Evolutionary conservation across 53 echinoderm and acorn worm species (phyloP).

Genomic region (Glandiceps talaboti): DNA sequence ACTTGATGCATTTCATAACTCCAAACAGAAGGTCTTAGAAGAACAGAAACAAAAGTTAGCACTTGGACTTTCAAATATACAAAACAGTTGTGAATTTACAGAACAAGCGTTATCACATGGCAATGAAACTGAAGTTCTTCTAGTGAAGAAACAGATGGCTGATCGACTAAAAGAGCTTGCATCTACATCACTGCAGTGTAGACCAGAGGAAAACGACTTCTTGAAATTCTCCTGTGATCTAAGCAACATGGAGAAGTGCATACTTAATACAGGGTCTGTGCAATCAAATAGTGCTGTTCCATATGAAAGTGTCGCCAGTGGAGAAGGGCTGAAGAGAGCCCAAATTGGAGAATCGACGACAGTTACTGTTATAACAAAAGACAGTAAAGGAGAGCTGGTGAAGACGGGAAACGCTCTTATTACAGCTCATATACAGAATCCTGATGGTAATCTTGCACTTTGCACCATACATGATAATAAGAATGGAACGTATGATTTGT

Average conservation of each 20-base stretch:
- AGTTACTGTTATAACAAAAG: slow-evolving; percentile 74
- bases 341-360: slow-evolving; percentile 70
- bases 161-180: slow-evolving; percentile 77
- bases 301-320: slow-evolving; percentile 73
- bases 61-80: slow-evolving; percentile 58
- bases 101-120: slow-evolving; percentile 74
- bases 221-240: slow-evolving; percentile 53
- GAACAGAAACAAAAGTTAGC: slow-evolving; percentile 53
- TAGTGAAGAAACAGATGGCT: slow-evolving; percentile 91
- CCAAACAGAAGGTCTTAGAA: slow-evolving; percentile 75
- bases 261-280: slow-evolving; percentile 64
- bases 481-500: slow-evolving; percentile 88
- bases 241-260: slow-evolving; percentile 56
- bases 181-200: slow-evolving; percentile 44
- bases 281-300: slow-evolving; percentile 90
- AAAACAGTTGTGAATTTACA: slow-evolving; percentile 87
- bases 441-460: slow-evolving; percentile 46
- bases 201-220: slow-evolving; percentile 92
- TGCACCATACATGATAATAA: slow-evolving; percentile 58
- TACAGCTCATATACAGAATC: slow-evolving; percentile 56
- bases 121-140: slow-evolving; percentile 75
- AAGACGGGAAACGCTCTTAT: slow-evolving; percentile 64
- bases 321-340: slow-evolving; percentile 84
- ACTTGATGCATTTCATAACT: slow-evolving; percentile 57
- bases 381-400: slow-evolving; percentile 59